Evolutionary conservation across 2,888 invertebrate species (phyloP).

Genomic region (Volucella zonaria): DNA sequence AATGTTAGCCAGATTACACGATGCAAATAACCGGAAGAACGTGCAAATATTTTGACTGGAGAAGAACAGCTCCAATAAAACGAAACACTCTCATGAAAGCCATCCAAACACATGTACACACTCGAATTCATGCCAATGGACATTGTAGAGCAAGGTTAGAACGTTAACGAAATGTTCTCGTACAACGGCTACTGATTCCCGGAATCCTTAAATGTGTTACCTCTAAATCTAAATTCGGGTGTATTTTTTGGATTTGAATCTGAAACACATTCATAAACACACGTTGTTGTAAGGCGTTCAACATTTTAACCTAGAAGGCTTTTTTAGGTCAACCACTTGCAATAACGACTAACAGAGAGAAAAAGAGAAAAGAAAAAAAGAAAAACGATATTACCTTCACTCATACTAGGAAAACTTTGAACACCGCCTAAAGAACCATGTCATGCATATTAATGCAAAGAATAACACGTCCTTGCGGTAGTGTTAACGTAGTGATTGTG

Average conservation of each 20-base stretch:
- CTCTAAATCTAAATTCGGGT: too few relatives aligned
- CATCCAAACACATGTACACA: neutral
- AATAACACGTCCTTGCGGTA: conserved; percentile 62
- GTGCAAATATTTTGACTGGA: conserved; percentile 10
- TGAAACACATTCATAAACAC: too few relatives aligned
- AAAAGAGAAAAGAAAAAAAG: neutral
- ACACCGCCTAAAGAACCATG: conserved; percentile 23
- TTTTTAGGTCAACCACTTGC: conserved; percentile 59
- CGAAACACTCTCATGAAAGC: conserved; percentile 26
- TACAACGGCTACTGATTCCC: too few relatives aligned
- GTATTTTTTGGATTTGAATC: too few relatives aligned
- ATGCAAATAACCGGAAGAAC: neutral
- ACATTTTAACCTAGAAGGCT: neutral
- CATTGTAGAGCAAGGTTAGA: conserved; percentile 48
- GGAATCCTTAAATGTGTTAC: too few relatives aligned
- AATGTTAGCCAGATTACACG: neutral
- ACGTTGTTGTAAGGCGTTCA: too few relatives aligned
- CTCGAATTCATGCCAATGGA: neutral
- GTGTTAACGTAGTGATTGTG: conserved; percentile 38
- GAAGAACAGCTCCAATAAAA: conserved; percentile 5
- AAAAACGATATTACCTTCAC: conserved; percentile 31
- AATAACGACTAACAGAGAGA: conserved; percentile 1
- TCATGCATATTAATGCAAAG: conserved; percentile 60
- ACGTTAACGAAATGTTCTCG: neutral
- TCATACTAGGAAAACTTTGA: conserved; percentile 29